Percentiles rank a stretch among this genome's conserved stretches.
Evolutionary conservation across 2,888 invertebrate genomes (phyloP).

Genomic region (Philonicus albiceps): DNA sequence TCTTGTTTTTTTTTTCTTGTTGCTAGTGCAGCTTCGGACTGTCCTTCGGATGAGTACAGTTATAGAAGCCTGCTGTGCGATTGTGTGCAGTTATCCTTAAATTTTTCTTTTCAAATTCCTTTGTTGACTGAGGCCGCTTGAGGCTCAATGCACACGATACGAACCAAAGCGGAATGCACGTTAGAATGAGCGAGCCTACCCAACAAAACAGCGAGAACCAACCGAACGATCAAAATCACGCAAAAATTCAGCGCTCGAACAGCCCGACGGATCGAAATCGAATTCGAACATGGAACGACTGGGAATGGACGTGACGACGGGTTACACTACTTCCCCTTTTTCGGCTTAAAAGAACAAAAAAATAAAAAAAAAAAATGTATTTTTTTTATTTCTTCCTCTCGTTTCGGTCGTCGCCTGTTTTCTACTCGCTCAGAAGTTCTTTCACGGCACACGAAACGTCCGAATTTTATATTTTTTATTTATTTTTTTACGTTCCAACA

Average conservation of each 20-base stretch:
- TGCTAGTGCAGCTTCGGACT: background rate
- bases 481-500: background rate
- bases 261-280: slow-evolving; percentile 28
- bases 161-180: slow-evolving; percentile 16
- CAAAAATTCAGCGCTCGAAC: slow-evolving; percentile 31
- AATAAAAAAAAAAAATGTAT: too few species aligned
- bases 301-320: slow-evolving; percentile 22
- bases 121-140: background rate
- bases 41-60: background rate
- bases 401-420: background rate
- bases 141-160: background rate
- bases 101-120: background rate
- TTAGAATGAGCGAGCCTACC: slow-evolving; percentile 18
- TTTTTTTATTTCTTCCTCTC: background rate
- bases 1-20: background rate
- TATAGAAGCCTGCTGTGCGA: background rate
- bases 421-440: background rate
- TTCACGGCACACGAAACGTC: background rate
- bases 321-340: slow-evolving; percentile 2
- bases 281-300: slow-evolving; percentile 27
- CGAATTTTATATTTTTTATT: background rate
- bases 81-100: background rate
- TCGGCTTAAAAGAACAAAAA: background rate
- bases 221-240: slow-evolving; percentile 13
- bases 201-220: background rate